Percentiles rank a stretch among this genome's conserved stretches.
Conservation (phyloP, 2,888 invertebrate genomes). For the Athrips mouffetella region DNA sequence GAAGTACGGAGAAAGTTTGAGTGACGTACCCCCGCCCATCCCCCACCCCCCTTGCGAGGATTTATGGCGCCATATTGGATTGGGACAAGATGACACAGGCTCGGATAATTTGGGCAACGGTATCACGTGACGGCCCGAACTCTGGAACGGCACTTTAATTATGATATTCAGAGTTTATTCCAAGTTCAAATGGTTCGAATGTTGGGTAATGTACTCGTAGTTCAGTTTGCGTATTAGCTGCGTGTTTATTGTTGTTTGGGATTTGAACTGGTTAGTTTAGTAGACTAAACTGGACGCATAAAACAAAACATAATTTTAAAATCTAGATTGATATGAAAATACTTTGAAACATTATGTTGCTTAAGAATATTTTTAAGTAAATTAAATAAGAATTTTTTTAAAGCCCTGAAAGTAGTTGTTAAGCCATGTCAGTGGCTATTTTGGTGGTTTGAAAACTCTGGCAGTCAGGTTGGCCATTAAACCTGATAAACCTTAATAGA, state of each 20-base stretch:
- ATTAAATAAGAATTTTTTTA: no score
- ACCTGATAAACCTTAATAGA: no score
- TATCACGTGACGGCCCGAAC: constrained; percentile 71
- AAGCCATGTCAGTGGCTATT: no score
- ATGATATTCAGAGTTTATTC: constrained; percentile 65
- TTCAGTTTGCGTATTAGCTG: constrained; percentile 12
- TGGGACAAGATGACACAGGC: constrained; percentile 79
- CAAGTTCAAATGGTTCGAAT: constrained; percentile 29
- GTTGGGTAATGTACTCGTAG: constrained; percentile 24
- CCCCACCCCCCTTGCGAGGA: constrained; percentile 62
- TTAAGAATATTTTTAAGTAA: no score
- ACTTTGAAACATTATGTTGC: no score
- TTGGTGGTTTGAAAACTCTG: no score
- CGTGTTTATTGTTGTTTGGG: constrained; percentile 15
- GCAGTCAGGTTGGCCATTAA: no score
- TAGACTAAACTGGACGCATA: no score
- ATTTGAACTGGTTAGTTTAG: constrained; percentile 7
- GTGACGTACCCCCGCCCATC: constrained; percentile 72
- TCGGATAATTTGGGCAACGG: constrained; percentile 78
- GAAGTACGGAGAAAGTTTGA: constrained; percentile 78
- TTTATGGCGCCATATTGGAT: constrained; percentile 79
- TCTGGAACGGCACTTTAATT: constrained; percentile 75
- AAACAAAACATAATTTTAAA: no score
- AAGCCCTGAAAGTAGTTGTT: no score
- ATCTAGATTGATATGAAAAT: neutral